Evolutionary conservation across 2,888 invertebrate genomes (phyloP).

Genomic region (Lutraria lutraria): DNA sequence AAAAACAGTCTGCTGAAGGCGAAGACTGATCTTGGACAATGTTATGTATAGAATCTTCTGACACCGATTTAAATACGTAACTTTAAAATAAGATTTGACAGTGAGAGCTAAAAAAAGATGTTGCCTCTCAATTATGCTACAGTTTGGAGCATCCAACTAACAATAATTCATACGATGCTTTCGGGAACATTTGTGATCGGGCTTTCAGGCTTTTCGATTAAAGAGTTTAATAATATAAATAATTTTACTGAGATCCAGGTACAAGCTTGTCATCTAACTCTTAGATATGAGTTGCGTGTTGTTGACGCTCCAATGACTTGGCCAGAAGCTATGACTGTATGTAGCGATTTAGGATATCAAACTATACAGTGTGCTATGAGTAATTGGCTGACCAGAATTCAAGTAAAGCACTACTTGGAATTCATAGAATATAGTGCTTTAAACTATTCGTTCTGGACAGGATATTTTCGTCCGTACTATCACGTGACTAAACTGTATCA

Average conservation of each 20-base stretch:
- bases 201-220: background rate
- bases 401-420: background rate
- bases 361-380: background rate
- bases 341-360: background rate
- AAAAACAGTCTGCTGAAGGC: no score
- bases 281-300: background rate
- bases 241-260: background rate
- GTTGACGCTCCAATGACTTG: conserved; percentile 14
- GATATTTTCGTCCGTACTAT: background rate
- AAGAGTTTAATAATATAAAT: background rate
- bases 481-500: conserved; percentile 9
- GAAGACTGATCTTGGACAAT: no score
- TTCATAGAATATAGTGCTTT: background rate
- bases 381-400: background rate
- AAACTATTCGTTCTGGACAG: conserved; percentile 19
- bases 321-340: background rate
- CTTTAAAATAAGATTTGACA: no score
- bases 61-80: no score
- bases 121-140: no score
- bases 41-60: no score
- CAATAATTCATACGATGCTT: no score
- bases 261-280: background rate
- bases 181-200: background rate
- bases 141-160: no score
- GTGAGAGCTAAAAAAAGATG: no score